These are phyloP conservation scores for Meloe dianella DNA, from an alignment of 2,888 invertebrate species.

Conservation along the genomic window DNA sequence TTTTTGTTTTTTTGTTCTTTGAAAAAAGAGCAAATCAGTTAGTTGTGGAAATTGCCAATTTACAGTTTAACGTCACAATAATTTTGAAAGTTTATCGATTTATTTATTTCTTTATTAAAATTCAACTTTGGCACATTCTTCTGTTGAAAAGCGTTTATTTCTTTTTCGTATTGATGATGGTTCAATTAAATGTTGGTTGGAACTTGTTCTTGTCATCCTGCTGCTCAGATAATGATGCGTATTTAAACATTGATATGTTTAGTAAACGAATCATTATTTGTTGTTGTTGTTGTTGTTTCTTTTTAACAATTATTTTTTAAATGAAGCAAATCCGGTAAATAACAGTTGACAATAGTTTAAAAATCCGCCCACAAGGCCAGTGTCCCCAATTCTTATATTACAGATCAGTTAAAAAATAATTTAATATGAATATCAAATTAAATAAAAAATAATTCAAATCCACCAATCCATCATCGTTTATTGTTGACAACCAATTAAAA, in stretches of 20 bases:
- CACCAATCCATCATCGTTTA: neutral
- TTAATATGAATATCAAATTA: no score
- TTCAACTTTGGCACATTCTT: neutral
- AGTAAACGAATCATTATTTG: neutral
- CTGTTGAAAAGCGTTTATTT: neutral
- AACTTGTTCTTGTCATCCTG: neutral
- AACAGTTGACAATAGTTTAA: slow-evolving; percentile 11
- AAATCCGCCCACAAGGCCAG: slow-evolving; percentile 14
- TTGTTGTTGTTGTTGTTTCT: no score
- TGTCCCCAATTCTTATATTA: slow-evolving; percentile 11
- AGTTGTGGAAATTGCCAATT: neutral
- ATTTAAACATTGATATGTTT: neutral
- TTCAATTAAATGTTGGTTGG: slow-evolving; percentile 1
- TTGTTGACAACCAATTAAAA: neutral
- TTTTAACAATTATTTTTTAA: no score
- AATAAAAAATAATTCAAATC: neutral
- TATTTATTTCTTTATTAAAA: neutral
- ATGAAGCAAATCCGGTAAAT: slow-evolving; percentile 10
- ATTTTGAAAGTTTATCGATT: no score
- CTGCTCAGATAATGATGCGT: neutral
- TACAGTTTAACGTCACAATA: neutral
- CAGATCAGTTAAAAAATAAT: no score
- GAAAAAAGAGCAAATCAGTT: no score
- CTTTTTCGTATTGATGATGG: neutral
- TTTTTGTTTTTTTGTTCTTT: no score